Evolutionary conservation across 2,113 vertebrate genomes (phyloP).

Genomic region (Gobiocypris rarus): DNA sequence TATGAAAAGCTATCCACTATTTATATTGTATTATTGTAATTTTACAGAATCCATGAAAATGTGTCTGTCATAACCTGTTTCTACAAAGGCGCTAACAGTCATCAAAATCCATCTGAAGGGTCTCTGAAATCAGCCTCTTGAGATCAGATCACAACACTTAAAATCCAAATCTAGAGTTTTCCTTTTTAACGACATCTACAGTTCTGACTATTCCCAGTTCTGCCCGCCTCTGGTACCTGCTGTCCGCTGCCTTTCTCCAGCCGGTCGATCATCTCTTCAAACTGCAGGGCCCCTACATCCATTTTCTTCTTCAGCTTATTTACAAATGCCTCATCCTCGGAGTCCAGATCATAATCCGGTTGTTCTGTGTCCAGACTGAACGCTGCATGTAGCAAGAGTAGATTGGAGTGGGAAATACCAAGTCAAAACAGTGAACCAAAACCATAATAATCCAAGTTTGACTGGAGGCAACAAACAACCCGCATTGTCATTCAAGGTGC

Average conservation of each 20-base stretch:
- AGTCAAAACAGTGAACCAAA: background rate
- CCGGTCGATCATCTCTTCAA: conserved; percentile 98
- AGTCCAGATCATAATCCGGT: conserved; percentile 96
- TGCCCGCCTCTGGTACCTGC: conserved; percentile 80
- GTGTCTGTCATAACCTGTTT: too few species aligned
- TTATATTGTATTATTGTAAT: too few species aligned
- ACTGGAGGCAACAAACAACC: background rate
- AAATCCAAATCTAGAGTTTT: background rate
- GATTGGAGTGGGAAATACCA: background rate
- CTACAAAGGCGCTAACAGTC: too few species aligned
- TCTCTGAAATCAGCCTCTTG: too few species aligned
- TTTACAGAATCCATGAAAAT: too few species aligned
- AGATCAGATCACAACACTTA: background rate
- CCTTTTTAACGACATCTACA: background rate
- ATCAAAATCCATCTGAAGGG: background rate
- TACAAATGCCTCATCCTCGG: conserved; percentile 93
- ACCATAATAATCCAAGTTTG: background rate
- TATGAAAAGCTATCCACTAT: background rate
- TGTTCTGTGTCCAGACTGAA: conserved; percentile 98
- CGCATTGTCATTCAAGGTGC: background rate
- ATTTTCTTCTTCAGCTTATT: conserved; percentile 96
- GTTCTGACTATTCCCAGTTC: background rate
- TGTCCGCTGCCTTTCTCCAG: conserved; percentile 97
- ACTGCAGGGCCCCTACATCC: conserved; percentile 93
- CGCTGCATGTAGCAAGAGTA: background rate